phyloP scores from a whole-genome alignment of 1,140 invertebrate genomes.

The Hetaerina americana region DNA sequence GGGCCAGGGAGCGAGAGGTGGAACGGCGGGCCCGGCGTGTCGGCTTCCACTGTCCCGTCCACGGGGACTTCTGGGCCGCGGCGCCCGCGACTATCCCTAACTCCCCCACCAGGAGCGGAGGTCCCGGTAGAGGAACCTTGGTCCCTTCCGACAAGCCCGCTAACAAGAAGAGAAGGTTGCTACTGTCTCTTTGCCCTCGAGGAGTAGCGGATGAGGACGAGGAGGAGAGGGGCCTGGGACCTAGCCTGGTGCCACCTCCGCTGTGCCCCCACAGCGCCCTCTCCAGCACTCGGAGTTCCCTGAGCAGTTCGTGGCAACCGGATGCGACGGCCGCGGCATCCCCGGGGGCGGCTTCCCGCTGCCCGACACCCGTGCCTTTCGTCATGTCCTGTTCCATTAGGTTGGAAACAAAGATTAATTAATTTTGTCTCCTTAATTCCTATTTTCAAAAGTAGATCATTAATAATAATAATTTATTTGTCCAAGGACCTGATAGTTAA shows the following conservation, averaged over 20 bases:
- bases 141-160: background rate
- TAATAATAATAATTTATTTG: no score
- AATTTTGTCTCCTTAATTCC: no score
- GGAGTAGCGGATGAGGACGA: background rate
- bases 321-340: background rate
- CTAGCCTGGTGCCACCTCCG: conserved; percentile 35
- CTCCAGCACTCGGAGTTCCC: conserved; percentile 45
- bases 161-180: background rate
- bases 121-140: conserved; percentile 24
- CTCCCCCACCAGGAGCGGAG: conserved; percentile 24
- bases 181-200: background rate
- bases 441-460: no score
- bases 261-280: conserved; percentile 51
- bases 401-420: background rate
- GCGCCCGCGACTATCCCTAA: conserved; percentile 27
- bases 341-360: conserved; percentile 1
- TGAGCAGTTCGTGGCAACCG: conserved; percentile 35
- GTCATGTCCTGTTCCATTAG: conserved; percentile 3
- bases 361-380: conserved; percentile 6
- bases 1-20: conserved; percentile 22
- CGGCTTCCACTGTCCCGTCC: conserved; percentile 61
- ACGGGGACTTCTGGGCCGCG: conserved; percentile 54
- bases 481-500: no score
- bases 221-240: conserved; percentile 14
- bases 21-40: conserved; percentile 44